Base-by-base conservation (phyloP, 2,113 vertebrate genomes). In the Harpagus bidentatus region DNA sequence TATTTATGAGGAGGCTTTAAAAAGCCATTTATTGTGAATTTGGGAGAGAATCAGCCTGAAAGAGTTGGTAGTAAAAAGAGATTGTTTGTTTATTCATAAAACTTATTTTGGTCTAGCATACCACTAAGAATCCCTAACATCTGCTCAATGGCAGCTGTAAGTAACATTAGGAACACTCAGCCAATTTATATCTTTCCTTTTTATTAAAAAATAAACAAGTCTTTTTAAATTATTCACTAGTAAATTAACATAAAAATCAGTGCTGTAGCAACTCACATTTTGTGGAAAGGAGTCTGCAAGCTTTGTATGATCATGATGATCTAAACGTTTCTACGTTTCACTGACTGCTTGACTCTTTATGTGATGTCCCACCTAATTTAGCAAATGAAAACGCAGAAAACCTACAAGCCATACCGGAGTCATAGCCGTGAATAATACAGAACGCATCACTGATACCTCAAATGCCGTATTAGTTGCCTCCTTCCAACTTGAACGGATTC, bases 131-230 rank as follows among this genome's bases (percentile, higher is more conserved):
- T 66, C 43, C 52, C 89, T 47, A 85, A 91, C 96, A 94, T 85
- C 94, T 95, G 96, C 95, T 90, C 94, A 82, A 77, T 88, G 80
- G 86, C 71, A 96, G 95, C 92, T 96, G 85, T 53, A 97, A 95
- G 91, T 92, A 96, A 97, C 92, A 92, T 90, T 96, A 96, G 53
- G 67, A 95, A 96, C 88, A 72, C 97, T 65, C 88, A 94, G 77
- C 70, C 94, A 97, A 97, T 97, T 96, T 94, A 93, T 83, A 82
- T 53, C 74, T 96, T 92, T 97, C 88, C 70, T 97, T 98, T 98
- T 97, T 98, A 98, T 98, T 98, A 98, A 98, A 98, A 98, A 98
- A 95, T 98, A 98, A 98, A 98, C 97, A 98, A 97, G 77, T 84
- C 61, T 88, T 55, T 86, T 97, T 98, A 97, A 98, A 98, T 98